A percentile compares a stretch with the other conserved stretches of the same genome.
These are phyloP conservation scores for Drosophila merina DNA, from an alignment of 2,888 invertebrate species.

Conservation along the genomic window DNA sequence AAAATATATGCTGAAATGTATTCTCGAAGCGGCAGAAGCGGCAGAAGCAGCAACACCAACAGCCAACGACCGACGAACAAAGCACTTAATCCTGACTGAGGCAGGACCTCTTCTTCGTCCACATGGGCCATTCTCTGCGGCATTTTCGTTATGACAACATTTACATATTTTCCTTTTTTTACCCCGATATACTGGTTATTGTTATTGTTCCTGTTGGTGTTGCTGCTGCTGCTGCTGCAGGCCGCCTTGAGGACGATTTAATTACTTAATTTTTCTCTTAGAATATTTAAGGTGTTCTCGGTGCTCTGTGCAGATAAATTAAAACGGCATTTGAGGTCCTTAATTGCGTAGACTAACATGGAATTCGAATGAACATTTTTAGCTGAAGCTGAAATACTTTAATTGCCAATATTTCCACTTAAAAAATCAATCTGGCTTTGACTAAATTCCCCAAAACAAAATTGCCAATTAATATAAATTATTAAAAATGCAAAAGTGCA, in stretches of 20 bases:
- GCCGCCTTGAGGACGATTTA: slow-evolving; percentile 36
- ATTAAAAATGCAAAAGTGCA: not conserved
- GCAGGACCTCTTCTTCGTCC: slow-evolving; percentile 32
- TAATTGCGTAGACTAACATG: slow-evolving; percentile 3
- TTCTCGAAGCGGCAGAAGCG: slow-evolving; percentile 48
- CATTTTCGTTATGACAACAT: slow-evolving; percentile 48
- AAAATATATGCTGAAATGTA: slow-evolving; percentile 74
- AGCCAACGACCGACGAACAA: slow-evolving; percentile 17
- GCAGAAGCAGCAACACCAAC: slow-evolving; percentile 15
- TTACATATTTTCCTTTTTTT: slow-evolving; percentile 41
- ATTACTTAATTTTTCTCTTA: slow-evolving; percentile 29
- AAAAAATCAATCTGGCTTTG: not conserved
- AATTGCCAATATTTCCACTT: not conserved
- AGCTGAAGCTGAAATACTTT: not conserved
- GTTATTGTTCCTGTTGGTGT: slow-evolving; percentile 1
- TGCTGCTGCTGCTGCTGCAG: slow-evolving; percentile 14
- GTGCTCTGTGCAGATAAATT: slow-evolving; percentile 8
- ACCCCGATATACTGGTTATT: not conserved
- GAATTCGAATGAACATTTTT: not conserved
- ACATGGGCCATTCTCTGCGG: slow-evolving; percentile 45
- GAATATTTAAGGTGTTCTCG: slow-evolving; percentile 20
- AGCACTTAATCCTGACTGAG: slow-evolving; percentile 44
- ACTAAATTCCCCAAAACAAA: not conserved
- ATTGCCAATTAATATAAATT: not conserved
- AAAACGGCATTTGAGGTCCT: slow-evolving; percentile 3